Percentiles rank a stretch among this genome's conserved stretches.
Conservation (phyloP, 2,888 invertebrate genomes). For the Griposia aprilina region DNA sequence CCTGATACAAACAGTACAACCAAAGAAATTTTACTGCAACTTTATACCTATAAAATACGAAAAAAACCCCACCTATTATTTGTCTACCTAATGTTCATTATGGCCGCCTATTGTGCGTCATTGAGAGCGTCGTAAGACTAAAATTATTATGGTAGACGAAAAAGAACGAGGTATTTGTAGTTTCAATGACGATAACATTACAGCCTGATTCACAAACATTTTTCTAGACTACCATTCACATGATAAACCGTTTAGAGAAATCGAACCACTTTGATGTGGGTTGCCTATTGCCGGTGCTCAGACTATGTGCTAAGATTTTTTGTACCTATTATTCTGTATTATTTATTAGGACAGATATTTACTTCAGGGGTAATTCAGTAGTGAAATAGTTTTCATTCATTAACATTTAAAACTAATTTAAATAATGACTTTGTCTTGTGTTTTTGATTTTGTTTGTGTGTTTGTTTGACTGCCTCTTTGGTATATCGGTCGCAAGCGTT, state of each 20-base stretch:
- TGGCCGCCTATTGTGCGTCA: not conserved
- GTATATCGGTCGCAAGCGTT: too few species aligned
- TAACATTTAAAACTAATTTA: not conserved
- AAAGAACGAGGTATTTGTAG: not conserved
- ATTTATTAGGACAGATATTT: not conserved
- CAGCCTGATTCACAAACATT: not conserved
- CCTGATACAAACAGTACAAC: too few species aligned
- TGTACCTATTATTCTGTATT: not conserved
- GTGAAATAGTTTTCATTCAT: not conserved
- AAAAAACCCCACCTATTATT: not conserved
- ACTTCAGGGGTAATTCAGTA: not conserved
- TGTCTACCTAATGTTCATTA: not conserved
- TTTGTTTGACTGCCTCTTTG: too few species aligned
- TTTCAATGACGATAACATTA: not conserved
- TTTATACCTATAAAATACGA: too few species aligned
- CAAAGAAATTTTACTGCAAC: too few species aligned
- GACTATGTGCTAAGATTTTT: conserved; percentile 22
- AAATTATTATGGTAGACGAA: conserved; percentile 3
- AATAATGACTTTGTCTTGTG: too few species aligned
- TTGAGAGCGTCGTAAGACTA: not conserved
- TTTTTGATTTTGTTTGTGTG: too few species aligned
- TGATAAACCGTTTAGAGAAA: conserved; percentile 23
- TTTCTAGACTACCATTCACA: conserved; percentile 4
- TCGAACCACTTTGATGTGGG: conserved; percentile 28
- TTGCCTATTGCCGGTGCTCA: conserved; percentile 3